phyloP scores from a whole-genome alignment of 1,140 invertebrate species.

The Brachionus angularis region DNA sequence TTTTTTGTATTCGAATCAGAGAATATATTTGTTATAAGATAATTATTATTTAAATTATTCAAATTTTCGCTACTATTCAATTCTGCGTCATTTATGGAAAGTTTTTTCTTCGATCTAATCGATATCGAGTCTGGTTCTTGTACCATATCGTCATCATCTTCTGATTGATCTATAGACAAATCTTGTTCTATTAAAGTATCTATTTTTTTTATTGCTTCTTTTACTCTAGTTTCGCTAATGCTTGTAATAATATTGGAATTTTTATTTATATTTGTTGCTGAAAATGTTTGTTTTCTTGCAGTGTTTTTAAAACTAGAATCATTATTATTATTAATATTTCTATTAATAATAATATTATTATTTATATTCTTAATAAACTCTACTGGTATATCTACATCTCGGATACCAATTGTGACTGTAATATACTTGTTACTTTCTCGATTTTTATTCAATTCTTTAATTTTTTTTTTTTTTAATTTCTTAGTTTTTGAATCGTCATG shows the following conservation, averaged over 20 bases:
- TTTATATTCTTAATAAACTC: too few relatives aligned
- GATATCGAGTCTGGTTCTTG: neutral
- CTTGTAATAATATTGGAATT: neutral
- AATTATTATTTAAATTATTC: conserved; percentile 13
- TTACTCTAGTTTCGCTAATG: neutral
- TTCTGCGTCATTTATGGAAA: conserved; percentile 15
- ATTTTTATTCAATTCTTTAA: too few relatives aligned
- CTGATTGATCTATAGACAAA: neutral
- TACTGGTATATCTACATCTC: too few relatives aligned
- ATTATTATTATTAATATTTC: too few relatives aligned
- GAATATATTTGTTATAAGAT: conserved; percentile 18
- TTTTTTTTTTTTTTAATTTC: too few relatives aligned
- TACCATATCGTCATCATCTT: neutral
- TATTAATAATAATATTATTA: too few relatives aligned
- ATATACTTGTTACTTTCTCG: too few relatives aligned
- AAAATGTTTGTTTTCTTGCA: too few relatives aligned
- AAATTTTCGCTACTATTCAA: conserved; percentile 6
- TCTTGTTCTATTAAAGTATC: conserved; percentile 4
- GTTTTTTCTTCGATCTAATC: too few relatives aligned
- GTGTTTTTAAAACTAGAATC: too few relatives aligned
- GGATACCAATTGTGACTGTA: too few relatives aligned
- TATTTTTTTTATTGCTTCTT: conserved; percentile 27
- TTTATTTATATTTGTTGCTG: neutral
- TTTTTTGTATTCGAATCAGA: neutral
- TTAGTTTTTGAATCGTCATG: too few relatives aligned